These are phyloP conservation scores for Rosalia funebris DNA, from an alignment of 2,888 invertebrate species.

Conservation along the genomic window DNA sequence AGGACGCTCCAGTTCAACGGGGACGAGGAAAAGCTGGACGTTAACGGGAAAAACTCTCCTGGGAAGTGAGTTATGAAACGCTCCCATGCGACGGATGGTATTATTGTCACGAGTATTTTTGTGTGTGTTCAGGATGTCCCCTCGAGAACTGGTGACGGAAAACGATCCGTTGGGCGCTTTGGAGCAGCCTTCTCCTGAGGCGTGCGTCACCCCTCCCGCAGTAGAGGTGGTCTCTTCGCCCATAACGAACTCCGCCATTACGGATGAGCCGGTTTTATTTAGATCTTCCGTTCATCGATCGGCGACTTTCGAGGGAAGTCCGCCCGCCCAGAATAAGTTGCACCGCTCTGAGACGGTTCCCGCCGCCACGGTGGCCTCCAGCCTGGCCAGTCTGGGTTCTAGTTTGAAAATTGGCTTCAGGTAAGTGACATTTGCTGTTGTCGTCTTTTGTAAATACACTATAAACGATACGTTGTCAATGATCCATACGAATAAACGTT, in stretches of 20 bases:
- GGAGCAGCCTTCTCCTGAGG: conserved; percentile 56
- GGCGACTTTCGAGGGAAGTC: conserved; percentile 68
- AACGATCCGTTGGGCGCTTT: conserved; percentile 93
- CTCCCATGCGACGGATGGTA: not conserved
- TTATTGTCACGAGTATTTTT: not conserved
- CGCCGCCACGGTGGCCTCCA: conserved; percentile 77
- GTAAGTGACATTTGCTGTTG: conserved; percentile 72
- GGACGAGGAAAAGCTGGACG: conserved; percentile 55
- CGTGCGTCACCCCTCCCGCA: conserved; percentile 48
- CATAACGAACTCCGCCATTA: conserved; percentile 62
- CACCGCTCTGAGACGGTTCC: conserved; percentile 82
- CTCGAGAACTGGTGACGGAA: conserved; percentile 86
- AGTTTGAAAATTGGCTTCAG: conserved; percentile 87
- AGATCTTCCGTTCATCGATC: conserved; percentile 64
- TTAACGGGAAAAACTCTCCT: conserved; percentile 65
- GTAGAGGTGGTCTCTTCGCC: conserved; percentile 44
- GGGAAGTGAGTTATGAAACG: conserved; percentile 63
- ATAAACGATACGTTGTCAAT: too few species aligned
- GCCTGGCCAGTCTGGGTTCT: conserved; percentile 82
- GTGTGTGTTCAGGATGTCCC: conserved; percentile 68
- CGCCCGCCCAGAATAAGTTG: conserved; percentile 65
- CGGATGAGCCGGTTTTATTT: conserved; percentile 78
- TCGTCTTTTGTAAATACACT: conserved; percentile 12
- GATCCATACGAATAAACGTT: too few species aligned
- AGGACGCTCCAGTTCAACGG: conserved; percentile 69